These are phyloP conservation scores for Lycorma delicatula DNA, from an alignment of 1,140 invertebrate species.

Conservation along the genomic window DNA sequence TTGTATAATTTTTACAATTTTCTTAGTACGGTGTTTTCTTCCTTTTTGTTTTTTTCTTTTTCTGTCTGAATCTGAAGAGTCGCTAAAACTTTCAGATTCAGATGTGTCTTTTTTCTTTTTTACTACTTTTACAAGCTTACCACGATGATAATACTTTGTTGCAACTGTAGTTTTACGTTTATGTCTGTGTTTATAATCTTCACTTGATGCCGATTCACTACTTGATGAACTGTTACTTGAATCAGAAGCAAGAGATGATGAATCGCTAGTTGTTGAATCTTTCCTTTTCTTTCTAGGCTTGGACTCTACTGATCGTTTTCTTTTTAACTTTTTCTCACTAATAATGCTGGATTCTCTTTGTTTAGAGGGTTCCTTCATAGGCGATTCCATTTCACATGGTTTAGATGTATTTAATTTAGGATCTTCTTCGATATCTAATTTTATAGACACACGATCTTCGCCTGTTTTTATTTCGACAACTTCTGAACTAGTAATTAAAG, in stretches of 20 bases:
- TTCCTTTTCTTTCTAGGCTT: background rate
- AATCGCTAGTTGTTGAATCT: background rate
- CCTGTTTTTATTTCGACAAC: no score
- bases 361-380: background rate
- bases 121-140: background rate
- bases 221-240: background rate
- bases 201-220: background rate
- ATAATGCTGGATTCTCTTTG: background rate
- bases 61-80: background rate
- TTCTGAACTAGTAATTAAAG: no score
- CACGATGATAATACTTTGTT: background rate
- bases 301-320: background rate
- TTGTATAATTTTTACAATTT: constrained; percentile 1
- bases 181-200: background rate
- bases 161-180: background rate
- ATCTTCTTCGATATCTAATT: no score
- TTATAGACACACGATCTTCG: no score
- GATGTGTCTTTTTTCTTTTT: constrained; percentile 3
- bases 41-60: background rate
- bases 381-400: no score
- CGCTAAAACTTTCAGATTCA: background rate
- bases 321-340: background rate
- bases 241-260: background rate
- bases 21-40: background rate
- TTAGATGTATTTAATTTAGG: no score